These are phyloP conservation scores for Sebastiscus tertius DNA, from an alignment of 2,797 vertebrate genomes.

Conservation along the genomic window DNA sequence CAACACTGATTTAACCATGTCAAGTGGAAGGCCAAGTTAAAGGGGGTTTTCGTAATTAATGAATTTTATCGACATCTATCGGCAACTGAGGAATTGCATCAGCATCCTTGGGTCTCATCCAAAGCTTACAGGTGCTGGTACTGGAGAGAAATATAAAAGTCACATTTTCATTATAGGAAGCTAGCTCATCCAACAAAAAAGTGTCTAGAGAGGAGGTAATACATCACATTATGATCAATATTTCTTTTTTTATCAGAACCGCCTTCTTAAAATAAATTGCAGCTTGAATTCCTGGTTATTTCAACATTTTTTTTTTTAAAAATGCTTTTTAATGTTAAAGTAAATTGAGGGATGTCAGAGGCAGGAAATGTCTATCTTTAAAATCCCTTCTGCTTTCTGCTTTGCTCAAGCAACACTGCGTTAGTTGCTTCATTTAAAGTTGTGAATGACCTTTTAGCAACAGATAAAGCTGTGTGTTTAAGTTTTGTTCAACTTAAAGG, in stretches of 20 bases:
- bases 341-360: neutral
- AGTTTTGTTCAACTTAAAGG: neutral
- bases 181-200: conserved; percentile 12
- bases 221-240: conserved; percentile 33
- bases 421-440: neutral
- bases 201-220: neutral
- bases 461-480: neutral
- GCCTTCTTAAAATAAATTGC: conserved; percentile 12
- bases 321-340: neutral
- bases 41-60: conserved; percentile 63
- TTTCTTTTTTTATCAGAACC: neutral
- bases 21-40: conserved; percentile 55
- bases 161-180: conserved; percentile 34
- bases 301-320: neutral
- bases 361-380: neutral
- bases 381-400: neutral
- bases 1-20: conserved; percentile 42
- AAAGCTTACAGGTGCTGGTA: neutral
- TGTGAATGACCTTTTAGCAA: neutral
- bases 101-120: conserved; percentile 13
- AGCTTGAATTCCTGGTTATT: neutral
- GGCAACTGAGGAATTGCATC: conserved; percentile 45
- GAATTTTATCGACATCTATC: conserved; percentile 55
- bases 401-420: neutral
- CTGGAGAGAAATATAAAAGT: conserved; percentile 34